Evolutionary conservation across 1,140 invertebrate species (phyloP).

Genomic region (Caenorhabditis remanei): DNA sequence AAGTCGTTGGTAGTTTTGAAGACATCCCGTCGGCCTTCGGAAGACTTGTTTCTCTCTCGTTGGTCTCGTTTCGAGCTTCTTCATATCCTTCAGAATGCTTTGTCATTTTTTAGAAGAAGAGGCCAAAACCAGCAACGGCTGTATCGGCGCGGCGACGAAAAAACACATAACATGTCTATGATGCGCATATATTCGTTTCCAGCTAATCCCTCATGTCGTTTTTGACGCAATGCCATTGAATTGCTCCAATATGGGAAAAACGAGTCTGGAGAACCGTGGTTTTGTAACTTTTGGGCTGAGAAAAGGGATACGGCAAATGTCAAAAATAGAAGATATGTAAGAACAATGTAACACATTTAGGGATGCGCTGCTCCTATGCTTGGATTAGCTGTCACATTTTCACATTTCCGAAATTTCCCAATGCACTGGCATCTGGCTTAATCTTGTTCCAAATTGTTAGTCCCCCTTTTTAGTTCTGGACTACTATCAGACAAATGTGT

Average conservation of each 20-base stretch:
- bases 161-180: conserved; percentile 56
- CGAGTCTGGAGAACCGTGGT: neutral
- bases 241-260: conserved; percentile 12
- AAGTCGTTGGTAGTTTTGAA: conserved; percentile 38
- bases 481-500: conserved; percentile 39
- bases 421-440: conserved; percentile 18
- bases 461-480: conserved; percentile 11
- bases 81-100: conserved; percentile 48
- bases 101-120: conserved; percentile 2
- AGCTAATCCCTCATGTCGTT: conserved; percentile 51
- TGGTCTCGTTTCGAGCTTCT: conserved; percentile 26
- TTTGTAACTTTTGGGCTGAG: conserved; percentile 3
- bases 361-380: neutral
- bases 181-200: conserved; percentile 55
- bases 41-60: neutral
- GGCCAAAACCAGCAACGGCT: conserved; percentile 6
- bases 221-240: conserved; percentile 47
- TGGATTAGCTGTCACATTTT: conserved; percentile 47
- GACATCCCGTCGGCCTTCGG: neutral
- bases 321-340: neutral
- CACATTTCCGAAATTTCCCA: conserved; percentile 13
- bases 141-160: conserved; percentile 26
- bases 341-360: conserved; percentile 30
- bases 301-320: neutral
- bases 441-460: conserved; percentile 30